These are phyloP conservation scores for Rostratula benghalensis DNA, from an alignment of 2,113 vertebrate species.

Conservation along the genomic window DNA sequence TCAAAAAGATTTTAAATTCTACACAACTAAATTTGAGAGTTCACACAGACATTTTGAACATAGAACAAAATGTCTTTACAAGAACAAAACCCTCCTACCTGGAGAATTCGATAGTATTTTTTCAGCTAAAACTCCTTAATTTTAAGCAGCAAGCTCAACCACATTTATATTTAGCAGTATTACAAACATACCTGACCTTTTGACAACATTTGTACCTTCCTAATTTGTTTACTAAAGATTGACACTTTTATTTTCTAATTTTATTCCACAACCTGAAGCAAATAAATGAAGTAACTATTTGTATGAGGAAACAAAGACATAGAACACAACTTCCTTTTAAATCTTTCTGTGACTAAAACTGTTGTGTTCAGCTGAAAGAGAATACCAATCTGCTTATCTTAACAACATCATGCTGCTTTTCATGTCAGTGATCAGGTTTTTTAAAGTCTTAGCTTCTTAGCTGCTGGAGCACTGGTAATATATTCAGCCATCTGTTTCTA, in stretches of 20 bases:
- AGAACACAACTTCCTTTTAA: not conserved
- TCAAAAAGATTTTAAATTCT: not conserved
- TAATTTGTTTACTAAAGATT: not conserved
- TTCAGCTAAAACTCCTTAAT: not conserved
- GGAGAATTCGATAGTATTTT: not conserved
- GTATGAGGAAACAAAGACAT: not conserved
- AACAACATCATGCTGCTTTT: constrained; percentile 8
- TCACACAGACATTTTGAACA: not conserved
- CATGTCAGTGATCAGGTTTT: not conserved
- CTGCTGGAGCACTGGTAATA: not conserved
- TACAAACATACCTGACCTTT: not conserved
- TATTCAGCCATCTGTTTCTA: constrained; percentile 56
- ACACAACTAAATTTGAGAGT: not conserved
- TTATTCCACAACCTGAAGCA: not conserved
- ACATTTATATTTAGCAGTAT: not conserved
- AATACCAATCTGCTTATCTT: not conserved
- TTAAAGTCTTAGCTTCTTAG: constrained; percentile 42
- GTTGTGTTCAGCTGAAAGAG: not conserved
- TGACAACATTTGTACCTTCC: not conserved
- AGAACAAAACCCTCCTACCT: not conserved
- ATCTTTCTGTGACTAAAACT: not conserved
- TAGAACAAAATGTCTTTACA: not conserved
- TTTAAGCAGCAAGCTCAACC: not conserved
- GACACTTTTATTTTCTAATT: not conserved
- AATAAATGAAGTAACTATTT: not conserved